Base-by-base conservation (phyloP, 2,113 vertebrate genomes). In the Harpagus bidentatus region DNA sequence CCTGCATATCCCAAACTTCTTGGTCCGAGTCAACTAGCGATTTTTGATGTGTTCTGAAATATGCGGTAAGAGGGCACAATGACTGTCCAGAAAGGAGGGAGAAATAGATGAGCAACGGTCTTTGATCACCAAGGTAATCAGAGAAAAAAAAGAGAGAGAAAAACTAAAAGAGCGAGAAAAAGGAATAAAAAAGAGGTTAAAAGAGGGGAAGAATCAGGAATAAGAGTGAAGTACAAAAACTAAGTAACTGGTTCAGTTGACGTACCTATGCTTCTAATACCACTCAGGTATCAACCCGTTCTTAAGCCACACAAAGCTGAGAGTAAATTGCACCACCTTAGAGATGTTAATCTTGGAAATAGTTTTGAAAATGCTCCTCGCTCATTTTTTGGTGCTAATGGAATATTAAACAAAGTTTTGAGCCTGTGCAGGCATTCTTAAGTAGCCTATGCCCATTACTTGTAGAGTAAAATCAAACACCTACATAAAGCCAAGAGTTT, bases 71-170 rank as follows among this genome's bases (percentile, higher is more conserved):
- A 59, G 18, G 11, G 9, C 56, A 40, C 5, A 36, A 32, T 0
- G 2, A 23, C 38, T 79, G 10, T 65, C 18, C 66, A 72, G 61
- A 59, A 86, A 63, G 38, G 25, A 62, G 29, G 22, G 25, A 78
- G 29, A 63, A 70, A 59, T 12, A 84, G 32, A 66, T 83, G 21
- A 79, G 19, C 18, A 55, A 12, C 17, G 21, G 16, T 40, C 20
- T 38, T 81, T 63, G 47, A 53, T 53, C 59, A 38, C 38, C 16
- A 38, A 8, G 6, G 26, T n/a, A 62, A 92, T 76, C 25, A 63
- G 28, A 80, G 22, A 0, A 3, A n/a, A 26, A 38, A 42, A 50
- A 23, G 19, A 14, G 13, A 36, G 2, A 26, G 2, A 12, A 11
- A 28, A 32, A 8, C 2, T 42, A 22, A 28, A 8, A 34, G 6